phyloP scores from a whole-genome alignment of 2,113 vertebrate genomes.

The Phyllostomus discolor region DNA sequence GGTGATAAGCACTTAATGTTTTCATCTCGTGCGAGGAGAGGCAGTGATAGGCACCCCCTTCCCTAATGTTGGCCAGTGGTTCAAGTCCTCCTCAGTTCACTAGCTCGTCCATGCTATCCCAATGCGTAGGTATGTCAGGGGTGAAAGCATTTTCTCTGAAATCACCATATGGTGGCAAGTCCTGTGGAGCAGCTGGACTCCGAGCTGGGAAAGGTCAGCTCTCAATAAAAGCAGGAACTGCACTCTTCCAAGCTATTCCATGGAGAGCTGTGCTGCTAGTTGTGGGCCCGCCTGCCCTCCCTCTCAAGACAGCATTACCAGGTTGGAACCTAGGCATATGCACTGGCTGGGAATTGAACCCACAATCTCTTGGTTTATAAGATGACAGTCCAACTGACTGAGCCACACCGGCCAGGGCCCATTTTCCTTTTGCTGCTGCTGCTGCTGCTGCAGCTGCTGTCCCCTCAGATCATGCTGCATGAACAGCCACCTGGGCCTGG shows the following conservation, averaged over 20 bases:
- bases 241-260: neutral
- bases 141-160: neutral
- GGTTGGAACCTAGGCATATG: neutral
- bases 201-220: neutral
- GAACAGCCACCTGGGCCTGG: neutral
- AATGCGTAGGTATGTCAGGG: fast-evolving
- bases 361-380: no score
- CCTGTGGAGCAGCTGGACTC: neutral
- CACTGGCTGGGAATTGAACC: no score
- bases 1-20: neutral
- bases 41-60: fast-evolving
- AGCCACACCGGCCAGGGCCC: neutral
- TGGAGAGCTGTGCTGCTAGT: neutral
- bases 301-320: neutral
- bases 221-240: neutral
- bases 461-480: neutral
- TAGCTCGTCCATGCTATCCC: neutral
- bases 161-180: neutral
- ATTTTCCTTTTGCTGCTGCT: neutral
- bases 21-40: neutral
- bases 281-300: neutral
- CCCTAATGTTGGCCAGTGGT: neutral
- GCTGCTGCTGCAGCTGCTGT: neutral
- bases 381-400: no score
- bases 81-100: neutral